Conservation (phyloP, 1,140 invertebrate genomes). For the Pseudomyrmex concolor region DNA sequence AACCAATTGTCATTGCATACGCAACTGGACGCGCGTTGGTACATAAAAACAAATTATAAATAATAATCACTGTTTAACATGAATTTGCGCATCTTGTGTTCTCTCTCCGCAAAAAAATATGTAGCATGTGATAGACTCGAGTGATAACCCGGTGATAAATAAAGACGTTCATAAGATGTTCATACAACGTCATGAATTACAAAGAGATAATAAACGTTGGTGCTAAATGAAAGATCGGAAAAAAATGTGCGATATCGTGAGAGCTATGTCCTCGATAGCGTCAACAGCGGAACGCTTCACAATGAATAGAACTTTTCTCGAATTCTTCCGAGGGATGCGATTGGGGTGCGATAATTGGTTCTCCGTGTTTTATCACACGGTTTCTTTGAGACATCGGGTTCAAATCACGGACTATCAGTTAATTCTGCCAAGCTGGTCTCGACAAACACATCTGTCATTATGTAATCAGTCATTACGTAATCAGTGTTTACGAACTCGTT, state of each 20-base stretch:
- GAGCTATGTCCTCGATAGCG: no score
- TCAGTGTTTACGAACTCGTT: constrained; percentile 18
- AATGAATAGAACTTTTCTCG: not conserved
- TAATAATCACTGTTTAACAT: no score
- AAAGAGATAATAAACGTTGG: constrained; percentile 31
- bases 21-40: no score
- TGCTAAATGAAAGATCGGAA: not conserved
- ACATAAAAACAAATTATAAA: no score
- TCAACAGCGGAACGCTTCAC: constrained; percentile 4
- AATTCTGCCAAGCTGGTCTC: constrained; percentile 19
- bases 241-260: not conserved
- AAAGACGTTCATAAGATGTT: constrained; percentile 10
- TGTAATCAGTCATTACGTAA: constrained; percentile 37
- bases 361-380: no score
- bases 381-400: not conserved
- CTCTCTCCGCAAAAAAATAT: not conserved
- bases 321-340: no score
- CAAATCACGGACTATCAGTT: constrained; percentile 29
- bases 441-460: constrained; percentile 39
- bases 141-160: constrained; percentile 14
- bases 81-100: not conserved
- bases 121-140: constrained; percentile 8
- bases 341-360: not conserved
- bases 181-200: constrained; percentile 10
- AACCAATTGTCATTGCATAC: no score